Evolutionary conservation across 1,140 invertebrate genomes (phyloP), one percentile per base, ranked within the genome.

Genomic region (Drosophila dunni): DNA sequence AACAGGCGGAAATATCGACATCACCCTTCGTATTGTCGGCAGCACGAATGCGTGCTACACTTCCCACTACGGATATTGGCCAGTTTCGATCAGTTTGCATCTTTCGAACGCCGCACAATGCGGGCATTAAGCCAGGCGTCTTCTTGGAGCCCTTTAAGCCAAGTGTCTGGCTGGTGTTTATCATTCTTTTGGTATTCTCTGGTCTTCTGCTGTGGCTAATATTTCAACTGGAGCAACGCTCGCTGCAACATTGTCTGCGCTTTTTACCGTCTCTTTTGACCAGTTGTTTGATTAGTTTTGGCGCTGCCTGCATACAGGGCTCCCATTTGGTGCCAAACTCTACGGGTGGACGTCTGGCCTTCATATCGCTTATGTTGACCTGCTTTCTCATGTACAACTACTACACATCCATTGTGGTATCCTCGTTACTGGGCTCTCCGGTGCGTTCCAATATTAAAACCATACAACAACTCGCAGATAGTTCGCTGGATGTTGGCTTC

Each of bases 311-410:
- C 63, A 88, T 81, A 24, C 91, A 92, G 50, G 86, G 90, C 6
- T 83, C 91, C 7, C 61, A 73, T 34, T 46, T 92, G 17, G 60
- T 91, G 61, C 91, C 91, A 10, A 58, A 24, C 15, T 90, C 90
- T 0, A 58, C 60, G 0, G 91, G 91, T 2, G 91, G 91, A 0
- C 60, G 91, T 9, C 50, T 91, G 42, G 86, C 78, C 2, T 92
- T 90, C 13, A 78, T 92, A 13, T 61, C 79, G 4, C 42, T 92
- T 0, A 89, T 83, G 64, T 7, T 92, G 7, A 75, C 78, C n/a
- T 89, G 86, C 1, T 92, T 92, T 24, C 58, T 92, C 1, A 86
- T 92, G 72, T 92, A 92, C 36, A 92, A 92, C 67, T 92, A 92
- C 60, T 92, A 92, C 48, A 92, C 91, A 4, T 92, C 91, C 24